phyloP scores from a whole-genome alignment of 2,113 vertebrate genomes.

The Brienomyrus brachyistius region DNA sequence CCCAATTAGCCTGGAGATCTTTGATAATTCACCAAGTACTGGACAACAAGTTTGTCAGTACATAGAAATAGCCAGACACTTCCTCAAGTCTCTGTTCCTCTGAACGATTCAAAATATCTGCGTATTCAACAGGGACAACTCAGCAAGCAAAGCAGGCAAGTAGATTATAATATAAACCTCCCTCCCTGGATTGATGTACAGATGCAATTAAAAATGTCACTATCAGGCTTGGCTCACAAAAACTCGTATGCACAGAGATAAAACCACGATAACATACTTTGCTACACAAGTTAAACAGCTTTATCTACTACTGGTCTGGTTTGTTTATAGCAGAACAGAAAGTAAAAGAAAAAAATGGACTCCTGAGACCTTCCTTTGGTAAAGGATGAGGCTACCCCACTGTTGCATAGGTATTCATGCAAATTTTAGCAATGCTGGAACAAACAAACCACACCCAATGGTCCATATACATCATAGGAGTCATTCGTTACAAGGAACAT shows the following conservation, averaged over 20 bases:
- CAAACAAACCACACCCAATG: background rate
- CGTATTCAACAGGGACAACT: background rate
- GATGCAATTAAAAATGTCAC: background rate
- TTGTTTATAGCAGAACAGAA: background rate
- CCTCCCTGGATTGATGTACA: background rate
- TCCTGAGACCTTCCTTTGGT: background rate
- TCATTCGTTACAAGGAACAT: background rate
- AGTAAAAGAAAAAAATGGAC: no score
- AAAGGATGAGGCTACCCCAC: background rate
- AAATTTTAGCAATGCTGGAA: background rate
- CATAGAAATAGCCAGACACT: background rate
- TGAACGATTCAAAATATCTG: background rate
- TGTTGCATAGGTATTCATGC: background rate
- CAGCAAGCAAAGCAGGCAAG: background rate
- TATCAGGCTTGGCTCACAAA: slow-evolving; percentile 18
- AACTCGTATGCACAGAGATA: slow-evolving; percentile 41
- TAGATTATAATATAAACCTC: background rate
- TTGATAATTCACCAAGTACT: background rate
- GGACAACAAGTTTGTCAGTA: background rate
- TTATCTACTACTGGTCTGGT: background rate
- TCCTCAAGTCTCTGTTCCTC: background rate
- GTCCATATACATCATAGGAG: background rate
- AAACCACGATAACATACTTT: slow-evolving; percentile 35
- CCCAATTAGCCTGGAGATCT: background rate
- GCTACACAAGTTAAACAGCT: slow-evolving; percentile 26